phyloP scores from a whole-genome alignment of 1,140 invertebrate species.

The Doryteuthis pealeii region DNA sequence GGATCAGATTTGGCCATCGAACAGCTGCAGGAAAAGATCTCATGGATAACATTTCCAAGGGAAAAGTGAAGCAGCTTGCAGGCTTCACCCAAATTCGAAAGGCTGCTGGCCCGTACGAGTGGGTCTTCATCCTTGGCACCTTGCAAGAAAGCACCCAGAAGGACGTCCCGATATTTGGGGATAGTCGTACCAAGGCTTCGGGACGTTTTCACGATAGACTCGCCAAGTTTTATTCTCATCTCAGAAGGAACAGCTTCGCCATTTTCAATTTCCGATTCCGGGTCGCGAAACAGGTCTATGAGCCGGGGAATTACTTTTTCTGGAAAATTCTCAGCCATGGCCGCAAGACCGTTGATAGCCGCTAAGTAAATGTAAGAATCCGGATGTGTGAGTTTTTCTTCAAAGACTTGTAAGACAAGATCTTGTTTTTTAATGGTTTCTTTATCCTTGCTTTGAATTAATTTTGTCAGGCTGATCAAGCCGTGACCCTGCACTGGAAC shows the following conservation, averaged over 20 bases:
- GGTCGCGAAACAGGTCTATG: slow-evolving; percentile 65
- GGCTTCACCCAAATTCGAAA: slow-evolving; percentile 85
- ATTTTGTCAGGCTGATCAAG: slow-evolving; percentile 71
- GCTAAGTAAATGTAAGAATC: slow-evolving; percentile 84
- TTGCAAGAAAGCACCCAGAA: slow-evolving; percentile 74
- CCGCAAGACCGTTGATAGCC: slow-evolving; percentile 75
- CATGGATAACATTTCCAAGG: slow-evolving; percentile 71
- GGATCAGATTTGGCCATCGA: slow-evolving; percentile 72
- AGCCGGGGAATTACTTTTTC: slow-evolving; percentile 71
- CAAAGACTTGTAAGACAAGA: slow-evolving; percentile 68
- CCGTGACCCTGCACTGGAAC: slow-evolving; percentile 81
- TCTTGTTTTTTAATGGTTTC: slow-evolving; percentile 69
- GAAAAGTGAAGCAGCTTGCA: slow-evolving; percentile 75
- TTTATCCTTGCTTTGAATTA: slow-evolving; percentile 70
- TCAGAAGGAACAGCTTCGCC: slow-evolving; percentile 65
- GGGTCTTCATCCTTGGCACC: slow-evolving; percentile 71
- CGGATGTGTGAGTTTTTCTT: slow-evolving; percentile 72
- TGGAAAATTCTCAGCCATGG: slow-evolving; percentile 68
- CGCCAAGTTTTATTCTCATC: slow-evolving; percentile 75
- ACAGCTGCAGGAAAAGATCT: slow-evolving; percentile 74
- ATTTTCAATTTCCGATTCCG: slow-evolving; percentile 27
- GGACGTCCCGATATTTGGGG: slow-evolving; percentile 70
- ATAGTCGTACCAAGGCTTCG: slow-evolving; percentile 73
- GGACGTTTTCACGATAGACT: slow-evolving; percentile 76
- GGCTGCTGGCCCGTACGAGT: slow-evolving; percentile 76